A percentile compares a stretch with the other conserved stretches of the same genome.
Conservation (phyloP, 2,888 invertebrate species). For the Lacanobia wlatinum region DNA sequence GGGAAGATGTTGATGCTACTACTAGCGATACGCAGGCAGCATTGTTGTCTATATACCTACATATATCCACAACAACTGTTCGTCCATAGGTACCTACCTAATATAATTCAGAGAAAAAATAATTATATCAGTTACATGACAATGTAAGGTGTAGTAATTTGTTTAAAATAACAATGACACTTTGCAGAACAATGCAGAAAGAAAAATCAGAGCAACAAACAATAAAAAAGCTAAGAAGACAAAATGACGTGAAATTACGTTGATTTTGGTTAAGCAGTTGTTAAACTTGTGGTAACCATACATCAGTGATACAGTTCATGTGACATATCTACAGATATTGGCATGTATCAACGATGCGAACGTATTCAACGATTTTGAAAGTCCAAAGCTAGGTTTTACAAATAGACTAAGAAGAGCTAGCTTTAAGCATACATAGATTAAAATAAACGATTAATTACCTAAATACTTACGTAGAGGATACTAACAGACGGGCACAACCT, state of each 20-base stretch:
- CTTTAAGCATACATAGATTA: too few relatives aligned
- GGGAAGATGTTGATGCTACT: not conserved
- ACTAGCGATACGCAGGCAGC: not conserved
- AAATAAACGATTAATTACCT: too few relatives aligned
- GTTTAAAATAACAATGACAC: conserved; percentile 24
- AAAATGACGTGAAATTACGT: conserved; percentile 22
- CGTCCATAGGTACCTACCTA: not conserved
- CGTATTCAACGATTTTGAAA: not conserved
- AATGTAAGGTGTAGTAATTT: conserved; percentile 3
- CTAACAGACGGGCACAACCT: not conserved
- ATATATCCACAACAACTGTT: not conserved
- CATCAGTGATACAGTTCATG: not conserved
- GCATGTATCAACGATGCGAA: not conserved
- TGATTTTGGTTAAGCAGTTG: conserved; percentile 4
- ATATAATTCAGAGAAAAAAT: not conserved
- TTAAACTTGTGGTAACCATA: not conserved
- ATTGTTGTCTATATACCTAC: not conserved
- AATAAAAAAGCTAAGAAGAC: conserved; percentile 26
- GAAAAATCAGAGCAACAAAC: conserved; percentile 28
- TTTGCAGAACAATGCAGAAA: conserved; percentile 41
- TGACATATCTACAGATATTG: not conserved
- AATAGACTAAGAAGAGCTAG: not conserved
- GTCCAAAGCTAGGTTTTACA: not conserved
- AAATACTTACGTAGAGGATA: too few relatives aligned
- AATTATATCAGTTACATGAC: not conserved